Evolutionary conservation across 2,113 vertebrate genomes (phyloP), one percentile per base, ranked within the genome.

Genomic region (Gambusia holbrooki): DNA sequence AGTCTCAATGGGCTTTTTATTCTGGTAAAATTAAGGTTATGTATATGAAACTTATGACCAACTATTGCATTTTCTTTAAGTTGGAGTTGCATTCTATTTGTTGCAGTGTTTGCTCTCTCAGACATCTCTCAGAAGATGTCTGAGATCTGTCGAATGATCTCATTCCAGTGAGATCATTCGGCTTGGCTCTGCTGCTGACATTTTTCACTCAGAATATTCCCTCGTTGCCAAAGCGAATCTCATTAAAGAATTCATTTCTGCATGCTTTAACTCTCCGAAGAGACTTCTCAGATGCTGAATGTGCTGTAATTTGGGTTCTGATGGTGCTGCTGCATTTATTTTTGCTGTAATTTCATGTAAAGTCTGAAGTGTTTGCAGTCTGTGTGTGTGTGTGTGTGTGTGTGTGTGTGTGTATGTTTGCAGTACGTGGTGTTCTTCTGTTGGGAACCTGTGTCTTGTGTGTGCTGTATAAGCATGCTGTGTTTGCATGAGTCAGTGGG

Each of bases 171-270:
- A 27, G 27, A 27, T 65, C 0, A 15, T 64, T 66, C 72, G 76
- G 79, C 76, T 63, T 54, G 37, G 65, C 60, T 62, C 60, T 45
- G 12, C 76, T 42, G 63, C 71, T 76, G 77, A 81, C 65, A 42
- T 72, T 66, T 66, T 8, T 60, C 79, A 61, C n/a, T 37, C 33
- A 0, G 37, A 69, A 54, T 33, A 35, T 29, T 28, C 42, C 19
- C 3, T 13, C 1, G 0, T 14, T 76, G 81, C 75, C 85, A 81
- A 67, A 72, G n/a, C 8, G 27, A 4, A 71, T 58, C 69, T 76
- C 62, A 28, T 73, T 71, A 65, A 54, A 75, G 25, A 22, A 51
- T 64, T 42, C 28, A 4, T 62, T 13, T 71, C 19, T 5, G 73
- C 33, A 2, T 25, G 7, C 2, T 51, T 51, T 75, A 62, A 74